Percentiles rank a stretch among this genome's conserved stretches.
Evolutionary conservation across 37 sponge, comb jelly and placozoan genomes (phyloP).

Genomic region (Spongia lamella): DNA sequence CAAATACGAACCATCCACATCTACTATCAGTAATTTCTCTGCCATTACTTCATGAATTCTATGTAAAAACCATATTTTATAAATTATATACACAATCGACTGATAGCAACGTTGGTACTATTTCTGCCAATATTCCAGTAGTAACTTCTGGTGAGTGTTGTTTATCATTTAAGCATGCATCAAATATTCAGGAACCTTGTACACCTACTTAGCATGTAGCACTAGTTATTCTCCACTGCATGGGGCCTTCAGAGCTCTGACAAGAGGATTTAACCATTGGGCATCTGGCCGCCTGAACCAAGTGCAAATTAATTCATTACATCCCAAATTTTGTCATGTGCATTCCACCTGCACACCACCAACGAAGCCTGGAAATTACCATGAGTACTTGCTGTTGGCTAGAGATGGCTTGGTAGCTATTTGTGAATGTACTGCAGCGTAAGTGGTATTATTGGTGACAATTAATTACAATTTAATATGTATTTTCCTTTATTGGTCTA

Average conservation of each 20-base stretch:
- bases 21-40: too few species aligned
- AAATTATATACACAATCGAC: too few species aligned
- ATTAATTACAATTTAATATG: too few species aligned
- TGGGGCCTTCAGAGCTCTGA: slow-evolving; percentile 57
- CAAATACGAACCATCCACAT: too few species aligned
- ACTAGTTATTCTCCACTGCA: slow-evolving; percentile 12
- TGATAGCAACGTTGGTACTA: too few species aligned
- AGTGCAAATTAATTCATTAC: slow-evolving; percentile 28
- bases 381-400: slow-evolving; percentile 30
- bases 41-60: too few species aligned
- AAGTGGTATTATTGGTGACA: background rate
- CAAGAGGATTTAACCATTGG: slow-evolving; percentile 52
- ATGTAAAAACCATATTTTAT: too few species aligned
- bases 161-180: background rate
- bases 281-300: slow-evolving; percentile 33
- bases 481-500: background rate
- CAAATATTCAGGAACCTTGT: slow-evolving; percentile 37
- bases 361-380: slow-evolving; percentile 37
- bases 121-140: too few species aligned
- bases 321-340: slow-evolving; percentile 33
- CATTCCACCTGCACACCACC: slow-evolving; percentile 11
- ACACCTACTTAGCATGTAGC: slow-evolving; percentile 43
- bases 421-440: slow-evolving; percentile 79
- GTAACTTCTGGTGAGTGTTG: background rate
- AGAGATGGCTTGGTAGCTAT: slow-evolving; percentile 36